Conservation (phyloP, 2,113 vertebrate genomes). For the Elgaria multicarinata region DNA sequence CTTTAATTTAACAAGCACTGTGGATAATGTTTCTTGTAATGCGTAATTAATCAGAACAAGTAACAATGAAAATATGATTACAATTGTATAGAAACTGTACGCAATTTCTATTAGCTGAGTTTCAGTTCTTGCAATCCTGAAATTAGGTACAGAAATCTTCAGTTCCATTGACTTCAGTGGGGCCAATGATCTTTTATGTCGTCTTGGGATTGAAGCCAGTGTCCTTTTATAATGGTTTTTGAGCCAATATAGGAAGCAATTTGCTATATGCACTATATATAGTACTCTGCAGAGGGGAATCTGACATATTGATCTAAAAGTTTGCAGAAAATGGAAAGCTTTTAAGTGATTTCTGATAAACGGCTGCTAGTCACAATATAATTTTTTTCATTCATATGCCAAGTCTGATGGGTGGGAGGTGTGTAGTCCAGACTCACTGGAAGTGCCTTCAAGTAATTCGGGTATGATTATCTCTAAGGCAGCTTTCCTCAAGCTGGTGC, state of each 20-base stretch:
- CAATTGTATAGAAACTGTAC: constrained; percentile 1
- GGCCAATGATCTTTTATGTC: constrained; percentile 14
- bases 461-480: too few species aligned
- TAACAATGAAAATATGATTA: constrained; percentile 15
- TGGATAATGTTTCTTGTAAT: constrained; percentile 2
- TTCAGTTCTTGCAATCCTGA: not conserved
- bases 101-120: constrained; percentile 16
- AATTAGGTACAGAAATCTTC: constrained; percentile 29
- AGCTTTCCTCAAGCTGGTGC: too few species aligned
- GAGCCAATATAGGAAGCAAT: constrained; percentile 34
- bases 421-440: not conserved
- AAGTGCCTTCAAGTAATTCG: constrained; percentile 12
- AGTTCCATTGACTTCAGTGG: constrained; percentile 25
- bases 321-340: constrained; percentile 32
- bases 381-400: constrained; percentile 14
- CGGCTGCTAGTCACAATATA: not conserved
- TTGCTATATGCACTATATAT: constrained; percentile 42
- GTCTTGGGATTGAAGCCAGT: not conserved
- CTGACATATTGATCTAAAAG: not conserved
- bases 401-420: not conserved
- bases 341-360: constrained; percentile 40
- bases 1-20: not conserved
- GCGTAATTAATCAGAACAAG: constrained; percentile 36
- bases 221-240: constrained; percentile 28
- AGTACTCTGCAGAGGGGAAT: constrained; percentile 6